Conservation (phyloP, 2,113 vertebrate species). For the Gambusia holbrooki region DNA sequence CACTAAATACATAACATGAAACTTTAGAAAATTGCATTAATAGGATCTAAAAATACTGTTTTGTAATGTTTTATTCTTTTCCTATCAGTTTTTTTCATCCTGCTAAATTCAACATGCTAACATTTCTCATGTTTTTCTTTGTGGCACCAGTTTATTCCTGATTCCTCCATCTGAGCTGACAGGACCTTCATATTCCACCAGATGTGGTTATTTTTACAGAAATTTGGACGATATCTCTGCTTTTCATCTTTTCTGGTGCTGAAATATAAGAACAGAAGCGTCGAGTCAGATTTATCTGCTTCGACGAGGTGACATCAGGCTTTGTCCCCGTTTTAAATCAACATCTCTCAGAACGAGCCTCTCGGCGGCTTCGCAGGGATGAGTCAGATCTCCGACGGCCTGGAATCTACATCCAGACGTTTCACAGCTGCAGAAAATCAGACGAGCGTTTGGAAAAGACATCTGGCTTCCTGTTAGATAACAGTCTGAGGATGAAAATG, state of each 20-base stretch:
- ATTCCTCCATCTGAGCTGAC: no score
- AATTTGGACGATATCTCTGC: not conserved
- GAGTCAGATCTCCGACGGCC: conserved; percentile 19
- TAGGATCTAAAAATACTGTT: no score
- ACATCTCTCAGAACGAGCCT: not conserved
- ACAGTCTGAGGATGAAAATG: conserved; percentile 2
- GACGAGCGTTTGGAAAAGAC: conserved; percentile 4
- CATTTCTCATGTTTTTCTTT: no score
- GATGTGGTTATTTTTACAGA: no score
- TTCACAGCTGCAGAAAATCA: conserved; percentile 20
- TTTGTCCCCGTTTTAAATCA: not conserved
- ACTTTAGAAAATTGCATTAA: no score
- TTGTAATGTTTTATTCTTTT: no score
- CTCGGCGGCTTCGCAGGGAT: conserved; percentile 3
- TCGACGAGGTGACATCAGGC: no score
- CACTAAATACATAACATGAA: no score
- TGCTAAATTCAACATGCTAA: no score
- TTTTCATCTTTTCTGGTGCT: not conserved
- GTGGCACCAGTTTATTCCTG: no score
- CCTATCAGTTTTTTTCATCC: no score
- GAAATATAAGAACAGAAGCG: not conserved
- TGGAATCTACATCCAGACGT: conserved; percentile 28
- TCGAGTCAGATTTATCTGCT: not conserved
- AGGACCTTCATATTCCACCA: no score
- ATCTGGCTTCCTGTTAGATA: conserved; percentile 14